Percentiles rank a stretch among this genome's conserved stretches.
These are phyloP conservation scores for Brachyptera putata DNA, from an alignment of 2,888 invertebrate genomes.

Conservation along the genomic window DNA sequence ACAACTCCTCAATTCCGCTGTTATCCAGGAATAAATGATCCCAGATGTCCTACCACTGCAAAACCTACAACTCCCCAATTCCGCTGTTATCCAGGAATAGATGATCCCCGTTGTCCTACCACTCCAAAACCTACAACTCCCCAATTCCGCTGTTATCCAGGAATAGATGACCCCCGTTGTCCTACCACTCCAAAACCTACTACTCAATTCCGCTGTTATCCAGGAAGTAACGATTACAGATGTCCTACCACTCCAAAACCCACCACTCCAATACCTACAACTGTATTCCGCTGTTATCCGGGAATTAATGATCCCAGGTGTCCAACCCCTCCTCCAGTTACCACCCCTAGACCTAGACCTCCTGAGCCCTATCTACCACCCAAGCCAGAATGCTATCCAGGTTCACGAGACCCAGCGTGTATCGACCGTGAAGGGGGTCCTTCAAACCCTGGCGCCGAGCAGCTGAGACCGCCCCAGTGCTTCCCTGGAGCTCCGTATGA, in stretches of 20 bases:
- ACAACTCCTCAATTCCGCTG: conserved; percentile 30
- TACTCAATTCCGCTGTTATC: conserved; percentile 26
- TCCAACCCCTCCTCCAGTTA: conserved; percentile 18
- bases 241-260: conserved; percentile 33
- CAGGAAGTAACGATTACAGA: conserved; percentile 18
- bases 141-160: conserved; percentile 39
- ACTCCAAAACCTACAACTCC: conserved; percentile 32
- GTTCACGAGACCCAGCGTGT: conserved; percentile 20
- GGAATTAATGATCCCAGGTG: conserved; percentile 40
- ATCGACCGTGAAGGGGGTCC: conserved; percentile 18
- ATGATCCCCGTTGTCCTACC: conserved; percentile 40
- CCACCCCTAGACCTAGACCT: conserved; percentile 15
- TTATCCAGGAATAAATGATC: conserved; percentile 35
- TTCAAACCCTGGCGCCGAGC: conserved; percentile 4
- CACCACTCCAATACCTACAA: conserved; percentile 27
- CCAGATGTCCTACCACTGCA: conserved; percentile 23
- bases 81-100: not conserved
- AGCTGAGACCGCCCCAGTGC: conserved; percentile 28
- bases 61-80: not conserved
- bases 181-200: conserved; percentile 36
- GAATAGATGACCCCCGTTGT: conserved; percentile 39
- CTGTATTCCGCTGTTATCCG: conserved; percentile 38
- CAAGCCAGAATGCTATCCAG: conserved; percentile 20
- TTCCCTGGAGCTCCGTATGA: conserved; percentile 30
- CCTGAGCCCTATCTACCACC: conserved; percentile 20